phyloP scores from a whole-genome alignment of 1,140 invertebrate species.

The Dreissena polymorpha region DNA sequence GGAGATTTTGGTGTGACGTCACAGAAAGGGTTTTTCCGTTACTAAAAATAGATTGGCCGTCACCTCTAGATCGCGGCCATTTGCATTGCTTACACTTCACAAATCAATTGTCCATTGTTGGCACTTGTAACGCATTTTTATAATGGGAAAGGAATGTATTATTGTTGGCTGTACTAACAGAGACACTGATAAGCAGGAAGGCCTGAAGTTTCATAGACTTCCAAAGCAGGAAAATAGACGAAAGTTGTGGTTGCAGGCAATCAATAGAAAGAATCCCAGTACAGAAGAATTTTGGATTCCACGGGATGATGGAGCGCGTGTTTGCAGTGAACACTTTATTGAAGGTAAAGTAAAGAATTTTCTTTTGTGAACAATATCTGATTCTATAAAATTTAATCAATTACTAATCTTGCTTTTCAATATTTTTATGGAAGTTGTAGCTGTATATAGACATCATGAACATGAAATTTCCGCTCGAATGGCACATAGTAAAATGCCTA shows the following conservation, averaged over 20 bases:
- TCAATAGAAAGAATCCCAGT: neutral
- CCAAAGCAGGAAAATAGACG: neutral
- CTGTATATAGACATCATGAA: too few species aligned
- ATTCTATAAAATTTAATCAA: neutral
- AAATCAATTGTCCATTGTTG: too few species aligned
- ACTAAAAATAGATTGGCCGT: constrained; percentile 25
- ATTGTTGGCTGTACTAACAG: constrained; percentile 6
- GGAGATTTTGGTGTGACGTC: too few species aligned
- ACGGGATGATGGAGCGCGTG: too few species aligned
- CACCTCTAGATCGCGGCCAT: too few species aligned
- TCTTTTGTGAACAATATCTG: neutral
- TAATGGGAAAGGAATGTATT: constrained; percentile 9
- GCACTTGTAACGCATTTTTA: too few species aligned
- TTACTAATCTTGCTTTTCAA: neutral
- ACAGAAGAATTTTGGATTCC: too few species aligned
- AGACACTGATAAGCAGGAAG: neutral
- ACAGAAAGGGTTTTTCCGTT: constrained; percentile 7
- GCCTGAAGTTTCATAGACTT: constrained; percentile 3
- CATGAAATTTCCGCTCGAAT: too few species aligned
- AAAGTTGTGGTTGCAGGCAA: constrained; percentile 4
- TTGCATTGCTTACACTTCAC: too few species aligned
- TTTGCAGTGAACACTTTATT: constrained; percentile 13
- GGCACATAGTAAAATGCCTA: too few species aligned
- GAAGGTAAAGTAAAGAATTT: too few species aligned
- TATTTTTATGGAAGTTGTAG: neutral